A percentile compares a stretch with the other conserved stretches of the same genome.
These are phyloP conservation scores for Ceyx erithaca DNA, from an alignment of 2,797 vertebrate genomes.

Conservation along the genomic window DNA sequence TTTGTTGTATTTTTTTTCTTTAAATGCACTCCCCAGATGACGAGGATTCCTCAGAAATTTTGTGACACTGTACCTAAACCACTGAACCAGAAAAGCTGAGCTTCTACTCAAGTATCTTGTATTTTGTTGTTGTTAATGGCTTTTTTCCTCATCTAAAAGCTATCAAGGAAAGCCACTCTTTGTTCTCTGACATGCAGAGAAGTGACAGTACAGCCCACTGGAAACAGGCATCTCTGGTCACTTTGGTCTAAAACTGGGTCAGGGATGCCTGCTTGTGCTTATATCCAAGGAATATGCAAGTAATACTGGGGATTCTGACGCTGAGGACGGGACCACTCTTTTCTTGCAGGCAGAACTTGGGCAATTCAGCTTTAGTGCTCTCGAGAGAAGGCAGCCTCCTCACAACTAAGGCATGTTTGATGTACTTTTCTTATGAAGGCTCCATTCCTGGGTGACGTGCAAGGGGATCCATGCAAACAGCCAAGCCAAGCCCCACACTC, in stretches of 20 bases:
- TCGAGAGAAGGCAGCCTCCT: neutral
- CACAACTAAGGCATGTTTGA: neutral
- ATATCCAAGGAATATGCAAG: neutral
- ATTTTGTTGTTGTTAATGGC: neutral
- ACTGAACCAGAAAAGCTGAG: slow-evolving; percentile 6
- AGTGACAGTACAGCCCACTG: slow-evolving; percentile 37
- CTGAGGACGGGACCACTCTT: neutral
- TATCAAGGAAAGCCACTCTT: slow-evolving; percentile 34
- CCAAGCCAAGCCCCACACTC: neutral
- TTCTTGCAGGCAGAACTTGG: neutral
- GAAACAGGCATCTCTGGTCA: slow-evolving; percentile 47
- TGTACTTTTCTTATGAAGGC: neutral
- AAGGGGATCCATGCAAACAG: neutral
- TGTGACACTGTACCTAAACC: neutral
- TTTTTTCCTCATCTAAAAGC: slow-evolving; percentile 1
- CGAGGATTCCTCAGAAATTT: neutral
- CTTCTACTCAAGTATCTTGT: neutral
- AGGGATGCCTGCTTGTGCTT: neutral
- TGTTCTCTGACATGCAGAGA: slow-evolving; percentile 20
- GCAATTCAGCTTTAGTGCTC: neutral
- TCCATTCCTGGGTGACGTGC: neutral
- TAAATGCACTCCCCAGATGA: neutral
- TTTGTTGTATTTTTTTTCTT: neutral
- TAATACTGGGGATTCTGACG: neutral
- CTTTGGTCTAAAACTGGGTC: slow-evolving; percentile 51